Base-by-base conservation (phyloP, 2,888 invertebrate genomes). In the Sarcophaga rosellei region DNA sequence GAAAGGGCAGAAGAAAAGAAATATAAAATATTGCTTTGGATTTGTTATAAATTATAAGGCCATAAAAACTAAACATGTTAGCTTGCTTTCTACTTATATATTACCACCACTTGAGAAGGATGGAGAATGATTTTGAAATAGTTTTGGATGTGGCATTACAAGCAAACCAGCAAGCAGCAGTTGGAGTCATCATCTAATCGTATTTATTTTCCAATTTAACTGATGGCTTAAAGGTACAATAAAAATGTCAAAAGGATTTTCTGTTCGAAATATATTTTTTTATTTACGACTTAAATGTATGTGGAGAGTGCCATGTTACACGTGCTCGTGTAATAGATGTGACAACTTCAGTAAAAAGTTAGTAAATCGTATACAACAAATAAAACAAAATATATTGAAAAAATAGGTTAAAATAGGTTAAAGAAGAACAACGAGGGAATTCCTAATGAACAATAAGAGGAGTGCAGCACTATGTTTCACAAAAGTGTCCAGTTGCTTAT, bases 231-330 rank as follows among this genome's bases (percentile, higher is more conserved):
- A 82, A 72, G 68, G 59, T 74, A 77, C 83, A 83, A 76, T 77
- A 83, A 81, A 86, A 83, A 76, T 86, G 86, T 86, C 86, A 86
- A 74, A 80, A 76, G 83, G 76, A 77, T 83, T 83, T 76, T 68
- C 75, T 63, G 57, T 70, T 70, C 17, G 62, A 12, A 17, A 17
- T 63, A 59, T 75, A 45, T 62, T 62, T 12, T 53, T 53, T 44
- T 11, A 45, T 69, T 61, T 25, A 25, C 25, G 25, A 25, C 47
- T 20, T 66, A 20, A 15, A n/a, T 57, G 45, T n/a, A 17, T 11
- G 35, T 6, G 35, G 35, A 35, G 6, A 35, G 35, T 8, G 35
- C 10, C 63, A 70, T 20, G 65, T 66, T 80, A 47, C n/a, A 80
- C 25, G 73, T 73, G 15, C 57, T 45, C 11, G 25, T 53, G 53